These are phyloP conservation scores for Andrena flavipes DNA, from an alignment of 2,888 invertebrate genomes.

Conservation along the genomic window DNA sequence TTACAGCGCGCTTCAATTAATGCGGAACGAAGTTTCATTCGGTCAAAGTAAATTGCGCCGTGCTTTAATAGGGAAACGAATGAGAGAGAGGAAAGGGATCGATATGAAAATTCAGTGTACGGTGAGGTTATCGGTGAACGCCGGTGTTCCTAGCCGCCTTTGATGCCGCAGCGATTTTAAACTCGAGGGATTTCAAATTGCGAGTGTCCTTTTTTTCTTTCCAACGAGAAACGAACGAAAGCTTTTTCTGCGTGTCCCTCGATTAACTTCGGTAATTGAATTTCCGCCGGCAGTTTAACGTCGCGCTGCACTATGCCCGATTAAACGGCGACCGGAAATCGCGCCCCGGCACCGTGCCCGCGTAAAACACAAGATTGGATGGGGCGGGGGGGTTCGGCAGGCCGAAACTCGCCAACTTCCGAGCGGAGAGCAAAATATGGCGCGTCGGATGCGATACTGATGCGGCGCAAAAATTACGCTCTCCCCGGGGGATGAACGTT, in stretches of 20 bases:
- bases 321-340: constrained; percentile 45
- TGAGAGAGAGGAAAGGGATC: constrained; percentile 22
- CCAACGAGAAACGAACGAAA: neutral
- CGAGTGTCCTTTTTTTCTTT: neutral
- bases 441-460: constrained; percentile 44
- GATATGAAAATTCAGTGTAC: constrained; percentile 22
- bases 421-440: constrained; percentile 42
- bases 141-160: constrained; percentile 1
- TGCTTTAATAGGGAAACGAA: constrained; percentile 23
- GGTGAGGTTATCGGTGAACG: neutral
- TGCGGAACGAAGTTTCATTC: constrained; percentile 20
- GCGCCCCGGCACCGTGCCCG: neutral
- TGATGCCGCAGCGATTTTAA: neutral
- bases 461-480: constrained; percentile 45
- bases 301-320: constrained; percentile 39
- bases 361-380: constrained; percentile 54
- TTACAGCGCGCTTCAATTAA: constrained; percentile 37
- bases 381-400: constrained; percentile 40
- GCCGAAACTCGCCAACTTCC: constrained; percentile 41
- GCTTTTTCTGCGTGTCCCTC: neutral
- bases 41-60: constrained; percentile 20
- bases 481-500: constrained; percentile 49
- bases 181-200: neutral
- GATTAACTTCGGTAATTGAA: constrained; percentile 36
- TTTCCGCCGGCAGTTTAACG: neutral